phyloP scores from a whole-genome alignment of 1,140 invertebrate species.

The Dinoponera quadriceps region DNA sequence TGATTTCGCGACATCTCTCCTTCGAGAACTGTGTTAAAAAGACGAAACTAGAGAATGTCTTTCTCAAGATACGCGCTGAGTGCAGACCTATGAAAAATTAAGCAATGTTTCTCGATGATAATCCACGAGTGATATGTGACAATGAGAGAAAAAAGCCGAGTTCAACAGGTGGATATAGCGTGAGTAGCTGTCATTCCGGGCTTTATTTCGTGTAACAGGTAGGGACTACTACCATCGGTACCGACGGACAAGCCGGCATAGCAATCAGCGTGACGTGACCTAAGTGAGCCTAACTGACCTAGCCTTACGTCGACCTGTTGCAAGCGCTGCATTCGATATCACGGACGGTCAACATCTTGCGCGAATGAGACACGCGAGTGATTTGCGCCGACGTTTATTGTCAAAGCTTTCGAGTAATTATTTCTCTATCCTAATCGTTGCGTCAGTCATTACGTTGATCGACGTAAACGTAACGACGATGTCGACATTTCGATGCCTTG shows the following conservation, averaged over 20 bases:
- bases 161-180: constrained; percentile 81
- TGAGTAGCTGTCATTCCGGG: constrained; percentile 73
- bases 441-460: constrained; percentile 21
- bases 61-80: too few relatives aligned
- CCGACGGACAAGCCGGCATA: constrained; percentile 46
- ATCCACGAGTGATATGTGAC: constrained; percentile 17
- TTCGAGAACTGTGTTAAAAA: too few relatives aligned
- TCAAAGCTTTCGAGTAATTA: constrained; percentile 44
- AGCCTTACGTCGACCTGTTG: constrained; percentile 62
- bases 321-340: constrained; percentile 35
- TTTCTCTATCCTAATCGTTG: constrained; percentile 28
- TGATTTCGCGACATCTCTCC: constrained; percentile 16
- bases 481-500: constrained; percentile 21
- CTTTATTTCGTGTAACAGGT: constrained; percentile 71
- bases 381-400: constrained; percentile 37
- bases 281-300: constrained; percentile 57
- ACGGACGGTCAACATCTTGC: not conserved
- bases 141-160: constrained; percentile 43
- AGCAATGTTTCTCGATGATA: not conserved
- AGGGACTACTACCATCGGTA: constrained; percentile 60
- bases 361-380: not conserved
- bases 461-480: constrained; percentile 22
- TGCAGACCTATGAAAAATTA: too few relatives aligned
- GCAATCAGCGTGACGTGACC: constrained; percentile 57
- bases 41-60: too few relatives aligned